Percentiles rank a stretch among this genome's conserved stretches.
These are phyloP conservation scores for Chelon labrosus DNA, from an alignment of 2,797 vertebrate species.

Conservation along the genomic window DNA sequence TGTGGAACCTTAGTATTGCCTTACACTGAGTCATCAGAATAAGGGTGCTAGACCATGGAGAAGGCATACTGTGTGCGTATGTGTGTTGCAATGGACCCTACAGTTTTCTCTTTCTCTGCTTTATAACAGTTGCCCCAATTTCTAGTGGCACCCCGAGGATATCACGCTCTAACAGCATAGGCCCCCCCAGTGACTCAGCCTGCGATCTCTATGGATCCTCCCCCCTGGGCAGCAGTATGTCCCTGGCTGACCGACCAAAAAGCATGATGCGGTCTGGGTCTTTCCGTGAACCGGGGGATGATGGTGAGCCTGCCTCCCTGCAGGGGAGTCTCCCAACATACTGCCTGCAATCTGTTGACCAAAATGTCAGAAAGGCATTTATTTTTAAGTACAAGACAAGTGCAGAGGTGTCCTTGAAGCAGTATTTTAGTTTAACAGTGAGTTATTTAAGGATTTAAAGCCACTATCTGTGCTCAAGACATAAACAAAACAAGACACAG, in stretches of 20 bases:
- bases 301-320: conserved; percentile 86
- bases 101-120: conserved; percentile 29
- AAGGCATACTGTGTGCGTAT: conserved; percentile 1
- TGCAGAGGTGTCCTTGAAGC: not conserved
- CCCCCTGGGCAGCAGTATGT: conserved; percentile 94
- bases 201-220: conserved; percentile 95
- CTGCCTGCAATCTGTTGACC: conserved; percentile 21
- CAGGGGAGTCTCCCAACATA: conserved; percentile 18
- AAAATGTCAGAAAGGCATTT: conserved; percentile 23
- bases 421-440: conserved; percentile 27
- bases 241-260: conserved; percentile 95
- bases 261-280: conserved; percentile 97
- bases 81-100: conserved; percentile 1
- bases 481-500: conserved; percentile 8
- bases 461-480: not conserved
- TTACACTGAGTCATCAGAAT: conserved; percentile 72
- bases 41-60: conserved; percentile 12
- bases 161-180: conserved; percentile 97
- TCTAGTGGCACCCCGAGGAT: conserved; percentile 90
- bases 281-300: conserved; percentile 95
- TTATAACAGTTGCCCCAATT: conserved; percentile 87
- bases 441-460: conserved; percentile 13
- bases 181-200: conserved; percentile 91
- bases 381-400: conserved; percentile 13
- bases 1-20: conserved; percentile 56